Conservation (phyloP, 2,113 vertebrate species). For the Lycaon pictus region DNA sequence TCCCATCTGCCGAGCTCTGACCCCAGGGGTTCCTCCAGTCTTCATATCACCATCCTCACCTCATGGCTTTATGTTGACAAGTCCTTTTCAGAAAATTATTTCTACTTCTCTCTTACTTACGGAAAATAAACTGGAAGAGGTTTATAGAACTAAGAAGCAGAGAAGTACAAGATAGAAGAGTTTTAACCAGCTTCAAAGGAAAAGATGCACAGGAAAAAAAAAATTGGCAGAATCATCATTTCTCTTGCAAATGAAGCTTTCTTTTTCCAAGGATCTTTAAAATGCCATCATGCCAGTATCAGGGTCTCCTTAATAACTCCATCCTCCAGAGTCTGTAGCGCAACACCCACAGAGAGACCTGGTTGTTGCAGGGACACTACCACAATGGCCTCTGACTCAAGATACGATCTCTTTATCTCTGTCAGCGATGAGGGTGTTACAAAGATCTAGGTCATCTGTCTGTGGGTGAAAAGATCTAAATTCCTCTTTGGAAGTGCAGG, state of each 20-base stretch:
- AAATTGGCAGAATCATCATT: not conserved
- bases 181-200: not conserved
- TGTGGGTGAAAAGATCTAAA: not conserved
- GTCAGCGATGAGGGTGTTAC: not conserved
- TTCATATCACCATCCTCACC: not conserved
- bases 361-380: not conserved
- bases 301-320: not conserved
- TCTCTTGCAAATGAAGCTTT: not conserved
- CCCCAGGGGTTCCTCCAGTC: not conserved
- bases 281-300: not conserved
- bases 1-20: not conserved
- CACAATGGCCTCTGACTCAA: not conserved
- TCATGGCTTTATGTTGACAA: not conserved
- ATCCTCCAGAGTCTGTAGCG: not conserved
- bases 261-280: not conserved
- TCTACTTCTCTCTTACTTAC: not conserved
- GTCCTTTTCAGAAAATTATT: not conserved
- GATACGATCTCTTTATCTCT: not conserved
- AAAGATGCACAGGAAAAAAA: not conserved
- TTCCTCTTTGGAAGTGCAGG: not conserved
- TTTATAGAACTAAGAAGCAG: conserved; percentile 1
- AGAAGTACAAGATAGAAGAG: not conserved
- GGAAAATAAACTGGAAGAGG: conserved; percentile 34
- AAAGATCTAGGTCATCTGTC: not conserved
- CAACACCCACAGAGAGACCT: not conserved